These are phyloP conservation scores for Caiman crocodilus DNA, from an alignment of 2,797 vertebrate species.

Conservation along the genomic window DNA sequence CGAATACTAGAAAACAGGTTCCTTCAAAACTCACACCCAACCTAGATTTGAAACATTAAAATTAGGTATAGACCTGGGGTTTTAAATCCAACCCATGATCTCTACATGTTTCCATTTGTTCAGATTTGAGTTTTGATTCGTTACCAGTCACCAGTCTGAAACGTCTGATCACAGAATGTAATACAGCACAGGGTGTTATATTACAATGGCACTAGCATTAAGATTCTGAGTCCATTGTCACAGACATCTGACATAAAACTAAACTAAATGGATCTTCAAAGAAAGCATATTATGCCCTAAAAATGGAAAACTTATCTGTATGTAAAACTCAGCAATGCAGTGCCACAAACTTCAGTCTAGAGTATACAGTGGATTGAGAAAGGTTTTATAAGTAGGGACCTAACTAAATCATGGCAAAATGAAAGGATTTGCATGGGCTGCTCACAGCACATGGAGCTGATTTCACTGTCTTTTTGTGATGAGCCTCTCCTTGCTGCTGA, in stretches of 20 bases:
- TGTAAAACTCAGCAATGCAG: neutral
- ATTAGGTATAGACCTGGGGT: neutral
- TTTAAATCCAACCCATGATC: neutral
- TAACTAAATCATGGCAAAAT: too few relatives aligned
- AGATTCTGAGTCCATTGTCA: neutral
- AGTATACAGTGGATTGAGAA: neutral
- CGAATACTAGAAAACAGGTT: neutral
- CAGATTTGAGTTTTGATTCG: neutral
- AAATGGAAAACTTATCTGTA: neutral
- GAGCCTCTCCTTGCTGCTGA: too few relatives aligned
- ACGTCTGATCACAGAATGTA: neutral
- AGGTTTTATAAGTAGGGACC: too few relatives aligned
- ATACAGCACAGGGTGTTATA: neutral
- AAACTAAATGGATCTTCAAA: neutral
- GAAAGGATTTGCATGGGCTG: too few relatives aligned
- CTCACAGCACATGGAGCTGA: too few relatives aligned
- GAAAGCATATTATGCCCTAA: neutral
- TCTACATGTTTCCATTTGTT: neutral
- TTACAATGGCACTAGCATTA: neutral
- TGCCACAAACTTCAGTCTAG: neutral
- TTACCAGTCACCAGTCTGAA: neutral
- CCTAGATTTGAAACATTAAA: neutral
- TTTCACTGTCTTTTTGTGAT: too few relatives aligned
- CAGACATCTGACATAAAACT: neutral
- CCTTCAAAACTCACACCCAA: neutral